These are phyloP conservation scores for Pemphredon lugubris DNA, from an alignment of 2,888 invertebrate species.

Conservation along the genomic window DNA sequence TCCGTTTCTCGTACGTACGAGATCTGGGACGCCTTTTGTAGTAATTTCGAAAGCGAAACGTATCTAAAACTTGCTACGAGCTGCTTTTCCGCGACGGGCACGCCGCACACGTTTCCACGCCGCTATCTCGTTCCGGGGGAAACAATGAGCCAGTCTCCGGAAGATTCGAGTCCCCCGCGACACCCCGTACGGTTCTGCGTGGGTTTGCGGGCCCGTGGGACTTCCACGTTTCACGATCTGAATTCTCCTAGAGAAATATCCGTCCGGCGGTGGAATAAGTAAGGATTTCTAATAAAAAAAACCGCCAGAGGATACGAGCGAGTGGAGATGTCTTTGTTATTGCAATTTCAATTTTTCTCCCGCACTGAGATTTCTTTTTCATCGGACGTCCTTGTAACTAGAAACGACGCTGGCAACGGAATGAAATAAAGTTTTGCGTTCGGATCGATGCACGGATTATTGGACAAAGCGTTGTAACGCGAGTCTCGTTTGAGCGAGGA, in stretches of 20 bases:
- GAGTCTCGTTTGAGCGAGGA: too few species aligned
- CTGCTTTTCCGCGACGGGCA: background rate
- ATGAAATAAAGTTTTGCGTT: too few species aligned
- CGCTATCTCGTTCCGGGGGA: slow-evolving; percentile 5
- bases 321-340: too few species aligned
- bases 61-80: background rate
- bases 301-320: background rate
- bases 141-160: slow-evolving; percentile 7
- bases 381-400: too few species aligned
- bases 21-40: background rate
- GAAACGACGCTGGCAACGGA: too few species aligned
- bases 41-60: background rate
- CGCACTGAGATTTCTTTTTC: too few species aligned
- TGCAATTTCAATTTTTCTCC: too few species aligned
- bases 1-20: too few species aligned
- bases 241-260: background rate
- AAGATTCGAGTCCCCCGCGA: background rate
- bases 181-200: background rate
- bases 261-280: background rate
- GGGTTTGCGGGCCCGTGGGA: slow-evolving; percentile 1
- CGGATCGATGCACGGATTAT: too few species aligned
- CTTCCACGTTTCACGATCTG: background rate
- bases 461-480: too few species aligned
- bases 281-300: background rate
- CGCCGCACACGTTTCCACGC: background rate